phyloP scores from a whole-genome alignment of 2,888 invertebrate species.

The Miltochrista miniata region DNA sequence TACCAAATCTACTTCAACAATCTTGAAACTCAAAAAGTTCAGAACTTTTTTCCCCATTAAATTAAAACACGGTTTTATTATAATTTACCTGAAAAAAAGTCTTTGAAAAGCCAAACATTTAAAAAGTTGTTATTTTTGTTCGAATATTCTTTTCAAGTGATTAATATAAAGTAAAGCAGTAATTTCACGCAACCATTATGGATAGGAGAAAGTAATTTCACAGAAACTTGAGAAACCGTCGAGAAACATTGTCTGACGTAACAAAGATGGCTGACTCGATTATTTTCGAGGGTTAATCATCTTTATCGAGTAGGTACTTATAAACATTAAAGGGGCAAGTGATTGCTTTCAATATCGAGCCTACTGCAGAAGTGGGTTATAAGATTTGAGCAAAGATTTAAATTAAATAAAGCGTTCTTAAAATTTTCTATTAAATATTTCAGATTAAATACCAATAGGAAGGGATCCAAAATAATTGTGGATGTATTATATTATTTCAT shows the following conservation, averaged over 20 bases:
- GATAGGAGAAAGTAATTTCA: constrained; percentile 42
- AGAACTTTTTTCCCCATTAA: not conserved
- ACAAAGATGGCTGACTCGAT: constrained; percentile 53
- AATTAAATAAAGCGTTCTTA: not conserved
- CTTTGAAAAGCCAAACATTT: constrained; percentile 4
- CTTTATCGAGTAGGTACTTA: constrained; percentile 47
- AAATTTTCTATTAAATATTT: not conserved
- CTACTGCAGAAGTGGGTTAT: constrained; percentile 20
- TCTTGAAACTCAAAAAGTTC: no score
- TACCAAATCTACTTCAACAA: not conserved
- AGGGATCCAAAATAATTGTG: no score
- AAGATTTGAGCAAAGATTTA: constrained; percentile 2
- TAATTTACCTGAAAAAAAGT: constrained; percentile 2
- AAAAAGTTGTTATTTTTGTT: not conserved
- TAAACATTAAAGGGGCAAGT: constrained; percentile 39
- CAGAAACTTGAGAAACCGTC: constrained; percentile 50
- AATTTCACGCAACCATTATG: constrained; percentile 18
- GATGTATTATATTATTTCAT: no score
- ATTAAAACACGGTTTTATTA: not conserved
- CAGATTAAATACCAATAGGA: no score
- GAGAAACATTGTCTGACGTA: constrained; percentile 47
- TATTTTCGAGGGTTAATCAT: constrained; percentile 55
- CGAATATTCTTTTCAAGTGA: constrained; percentile 10
- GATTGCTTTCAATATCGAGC: constrained; percentile 45
- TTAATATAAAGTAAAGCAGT: constrained; percentile 20